Evolutionary conservation across 2,797 vertebrate species (phyloP).

Genomic region (Epinephelus coioides): DNA sequence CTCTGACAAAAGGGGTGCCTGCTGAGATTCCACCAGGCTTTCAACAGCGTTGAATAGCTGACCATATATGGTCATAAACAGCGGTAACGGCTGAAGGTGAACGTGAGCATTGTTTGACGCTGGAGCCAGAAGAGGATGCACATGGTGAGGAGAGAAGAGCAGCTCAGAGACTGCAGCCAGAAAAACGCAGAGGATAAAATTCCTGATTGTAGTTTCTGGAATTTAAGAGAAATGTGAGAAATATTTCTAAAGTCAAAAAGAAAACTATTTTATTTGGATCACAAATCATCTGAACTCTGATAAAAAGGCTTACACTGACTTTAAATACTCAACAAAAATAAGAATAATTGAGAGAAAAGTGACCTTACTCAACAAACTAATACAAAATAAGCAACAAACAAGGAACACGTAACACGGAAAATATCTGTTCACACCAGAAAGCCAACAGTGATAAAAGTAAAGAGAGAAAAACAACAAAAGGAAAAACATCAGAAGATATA

Average conservation of each 20-base stretch:
- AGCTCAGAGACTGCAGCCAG: neutral
- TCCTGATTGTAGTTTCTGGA: neutral
- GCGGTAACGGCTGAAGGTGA: constrained; percentile 15
- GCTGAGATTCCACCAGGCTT: constrained; percentile 24
- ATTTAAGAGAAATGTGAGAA: neutral
- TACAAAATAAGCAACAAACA: too few species aligned
- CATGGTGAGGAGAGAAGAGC: constrained; percentile 2
- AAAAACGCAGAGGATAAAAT: neutral
- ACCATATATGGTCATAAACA: constrained; percentile 74
- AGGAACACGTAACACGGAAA: too few species aligned
- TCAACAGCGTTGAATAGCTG: constrained; percentile 59
- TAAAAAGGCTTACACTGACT: neutral
- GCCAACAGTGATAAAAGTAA: too few species aligned
- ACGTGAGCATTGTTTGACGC: constrained; percentile 18
- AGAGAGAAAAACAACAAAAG: too few species aligned
- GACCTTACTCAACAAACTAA: too few species aligned
- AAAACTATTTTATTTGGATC: neutral
- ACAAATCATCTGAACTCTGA: neutral
- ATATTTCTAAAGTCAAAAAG: neutral
- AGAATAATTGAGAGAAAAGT: too few species aligned
- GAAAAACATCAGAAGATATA: too few species aligned
- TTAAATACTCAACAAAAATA: neutral
- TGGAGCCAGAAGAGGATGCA: neutral
- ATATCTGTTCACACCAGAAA: too few species aligned
- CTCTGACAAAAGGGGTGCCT: constrained; percentile 32